Percentiles rank a stretch among this genome's conserved stretches.
Evolutionary conservation across 2,113 vertebrate genomes (phyloP).

Genomic region (Nibea albiflora): DNA sequence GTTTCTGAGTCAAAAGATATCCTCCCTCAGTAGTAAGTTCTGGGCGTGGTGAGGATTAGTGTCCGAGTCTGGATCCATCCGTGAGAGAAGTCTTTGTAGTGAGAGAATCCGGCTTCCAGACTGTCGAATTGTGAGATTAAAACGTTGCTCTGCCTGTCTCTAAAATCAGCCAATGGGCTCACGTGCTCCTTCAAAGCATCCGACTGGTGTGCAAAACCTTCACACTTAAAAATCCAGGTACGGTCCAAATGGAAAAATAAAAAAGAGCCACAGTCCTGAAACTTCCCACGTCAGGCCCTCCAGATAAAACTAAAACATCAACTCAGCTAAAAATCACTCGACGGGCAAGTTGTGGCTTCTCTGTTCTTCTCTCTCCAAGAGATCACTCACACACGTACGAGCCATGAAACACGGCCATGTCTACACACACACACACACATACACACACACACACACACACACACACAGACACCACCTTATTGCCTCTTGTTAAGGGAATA

Average conservation of each 20-base stretch:
- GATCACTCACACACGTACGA: background rate
- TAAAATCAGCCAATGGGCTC: slow-evolving; percentile 20
- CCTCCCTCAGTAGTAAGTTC: slow-evolving; percentile 83
- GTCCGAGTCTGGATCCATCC: slow-evolving; percentile 25
- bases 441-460: slow-evolving; percentile 19
- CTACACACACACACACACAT: slow-evolving; percentile 1
- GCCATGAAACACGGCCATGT: slow-evolving; percentile 6
- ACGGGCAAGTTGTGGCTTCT: slow-evolving; percentile 37
- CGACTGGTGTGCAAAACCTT: slow-evolving; percentile 53
- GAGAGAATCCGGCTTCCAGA: slow-evolving; percentile 32
- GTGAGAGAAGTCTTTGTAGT: slow-evolving; percentile 26
- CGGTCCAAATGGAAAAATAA: slow-evolving; percentile 33
- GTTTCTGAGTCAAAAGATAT: slow-evolving; percentile 46
- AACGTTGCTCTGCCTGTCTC: slow-evolving; percentile 7
- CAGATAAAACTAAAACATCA: slow-evolving; percentile 7
- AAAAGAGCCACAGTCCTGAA: slow-evolving; percentile 6
- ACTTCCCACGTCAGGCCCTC: slow-evolving; percentile 29
- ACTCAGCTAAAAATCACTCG: slow-evolving; percentile 15
- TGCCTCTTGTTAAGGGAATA: slow-evolving; percentile 47
- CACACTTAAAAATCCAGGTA: slow-evolving; percentile 58
- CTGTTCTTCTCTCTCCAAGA: slow-evolving; percentile 14
- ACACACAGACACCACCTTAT: slow-evolving; percentile 45
- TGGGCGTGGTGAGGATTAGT: slow-evolving; percentile 54
- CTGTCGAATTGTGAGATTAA: slow-evolving; percentile 37
- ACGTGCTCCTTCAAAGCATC: slow-evolving; percentile 49